Evolutionary conservation across 2,888 invertebrate genomes (phyloP).

Genomic region (Leptinotarsa peninsularis): DNA sequence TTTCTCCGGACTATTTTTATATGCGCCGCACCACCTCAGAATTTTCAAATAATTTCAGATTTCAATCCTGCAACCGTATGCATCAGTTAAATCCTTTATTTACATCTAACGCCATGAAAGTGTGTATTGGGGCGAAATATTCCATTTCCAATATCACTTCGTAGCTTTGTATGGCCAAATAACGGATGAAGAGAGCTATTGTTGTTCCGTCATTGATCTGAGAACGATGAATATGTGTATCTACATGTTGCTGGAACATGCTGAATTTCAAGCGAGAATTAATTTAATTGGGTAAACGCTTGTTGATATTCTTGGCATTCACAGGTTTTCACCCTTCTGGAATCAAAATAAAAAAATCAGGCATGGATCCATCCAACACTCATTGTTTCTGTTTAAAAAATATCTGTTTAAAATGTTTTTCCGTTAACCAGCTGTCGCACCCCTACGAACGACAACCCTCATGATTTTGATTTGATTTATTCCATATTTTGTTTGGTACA

Average conservation of each 20-base stretch:
- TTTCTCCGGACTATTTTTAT: no score
- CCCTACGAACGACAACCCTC: no score
- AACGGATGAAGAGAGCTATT: constrained; percentile 63
- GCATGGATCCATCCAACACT: no score
- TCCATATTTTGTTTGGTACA: no score
- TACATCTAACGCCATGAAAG: constrained; percentile 63
- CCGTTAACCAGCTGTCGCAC: no score
- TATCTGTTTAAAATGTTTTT: no score
- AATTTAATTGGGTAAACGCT: no score
- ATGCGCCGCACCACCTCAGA: background rate
- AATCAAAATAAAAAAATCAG: no score
- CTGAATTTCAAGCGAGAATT: constrained; percentile 58
- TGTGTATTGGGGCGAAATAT: constrained; percentile 65
- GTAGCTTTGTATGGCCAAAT: constrained; percentile 62
- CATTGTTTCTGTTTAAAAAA: no score
- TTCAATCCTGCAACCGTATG: constrained; percentile 57
- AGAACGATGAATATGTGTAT: constrained; percentile 48
- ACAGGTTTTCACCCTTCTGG: no score
- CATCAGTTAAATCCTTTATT: constrained; percentile 62
- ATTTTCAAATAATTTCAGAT: constrained; percentile 50
- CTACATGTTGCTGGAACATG: constrained; percentile 54
- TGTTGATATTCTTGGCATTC: no score
- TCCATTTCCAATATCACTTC: constrained; percentile 66
- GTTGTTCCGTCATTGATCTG: constrained; percentile 59
- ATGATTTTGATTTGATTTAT: no score